Base-by-base conservation (phyloP, 2,888 invertebrate species). In the Baccha elongata region DNA sequence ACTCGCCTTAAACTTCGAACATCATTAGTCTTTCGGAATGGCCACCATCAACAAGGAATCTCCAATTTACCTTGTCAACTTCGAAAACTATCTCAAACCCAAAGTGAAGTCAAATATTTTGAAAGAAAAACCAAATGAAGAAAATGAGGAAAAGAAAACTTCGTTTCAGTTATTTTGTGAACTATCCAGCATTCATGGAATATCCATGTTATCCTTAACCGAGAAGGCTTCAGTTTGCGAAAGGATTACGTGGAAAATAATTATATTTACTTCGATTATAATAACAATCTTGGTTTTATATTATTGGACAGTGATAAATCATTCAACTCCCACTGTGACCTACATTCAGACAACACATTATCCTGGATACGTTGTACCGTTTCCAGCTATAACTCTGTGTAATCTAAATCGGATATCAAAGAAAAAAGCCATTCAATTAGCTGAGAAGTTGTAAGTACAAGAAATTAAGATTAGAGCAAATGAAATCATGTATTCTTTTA, bases 311-410 rank as follows among this genome's bases (percentile, higher is more conserved):
- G 88, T 88, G 3, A 92, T 93, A 91, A 93, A 92, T 73, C 90
- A 91, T 0, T 89, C 91, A 35, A 92, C 92, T 55, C 93, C 93
- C 0, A 93, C 93, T 0, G 90, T 93, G 1, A 93, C 93, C n/a
- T 93, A 93, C 7, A 87, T 89, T 21, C 90, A 91, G 67, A 90
- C 89, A 26, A 92, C 91, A 8, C 91, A 92, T 86, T 87, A 90
- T 75, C 91, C 92, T 0, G 91, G 91, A 13, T 91, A 91, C 89
- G 90, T 91, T 60, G 90, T 92, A 76, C 89, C 90, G 0, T 93
- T 93, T 88, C 93, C 93, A 0, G 92, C 92, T 0, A 89, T 93
- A 0, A 93, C 93, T 0, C 87, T 93, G 52, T 93, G 93, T 85
- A 91, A 90, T 85, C 87, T 91, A 4, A 93, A 93, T 88, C 89